These are phyloP conservation scores for Dolichoris vasculosae DNA, from an alignment of 1,140 invertebrate species.

Conservation along the genomic window DNA sequence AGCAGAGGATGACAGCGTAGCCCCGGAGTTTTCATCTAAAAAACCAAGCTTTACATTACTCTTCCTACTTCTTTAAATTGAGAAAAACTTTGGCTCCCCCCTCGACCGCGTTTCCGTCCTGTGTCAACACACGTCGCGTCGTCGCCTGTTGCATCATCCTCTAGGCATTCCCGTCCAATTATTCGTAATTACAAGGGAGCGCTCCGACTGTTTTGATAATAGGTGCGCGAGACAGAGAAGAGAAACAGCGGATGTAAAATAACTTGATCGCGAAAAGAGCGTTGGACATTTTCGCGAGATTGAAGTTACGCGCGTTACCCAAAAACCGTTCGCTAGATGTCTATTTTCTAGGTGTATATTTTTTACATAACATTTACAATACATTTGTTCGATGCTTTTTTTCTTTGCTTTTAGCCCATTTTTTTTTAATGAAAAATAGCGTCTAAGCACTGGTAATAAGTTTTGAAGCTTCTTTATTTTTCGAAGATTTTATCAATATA, in stretches of 20 bases:
- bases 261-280: background rate
- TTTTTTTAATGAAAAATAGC: background rate
- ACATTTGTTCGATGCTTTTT: background rate
- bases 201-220: conserved; percentile 57
- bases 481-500: no score
- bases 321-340: background rate
- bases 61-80: background rate
- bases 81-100: background rate
- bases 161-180: conserved; percentile 63
- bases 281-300: background rate
- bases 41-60: background rate
- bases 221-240: conserved; percentile 33
- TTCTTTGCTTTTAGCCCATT: background rate
- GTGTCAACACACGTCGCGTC: conserved; percentile 30
- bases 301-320: background rate
- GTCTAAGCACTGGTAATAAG: no score
- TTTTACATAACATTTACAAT: conserved; percentile 11
- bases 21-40: background rate
- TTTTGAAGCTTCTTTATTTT: no score
- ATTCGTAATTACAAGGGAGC: conserved; percentile 63
- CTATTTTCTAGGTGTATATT: no score
- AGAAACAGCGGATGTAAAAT: conserved; percentile 48
- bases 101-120: background rate
- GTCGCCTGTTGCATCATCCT: conserved; percentile 60
- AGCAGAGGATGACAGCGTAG: background rate